Conservation (phyloP, 1,140 invertebrate species). For the Cherax quadricarinatus region DNA sequence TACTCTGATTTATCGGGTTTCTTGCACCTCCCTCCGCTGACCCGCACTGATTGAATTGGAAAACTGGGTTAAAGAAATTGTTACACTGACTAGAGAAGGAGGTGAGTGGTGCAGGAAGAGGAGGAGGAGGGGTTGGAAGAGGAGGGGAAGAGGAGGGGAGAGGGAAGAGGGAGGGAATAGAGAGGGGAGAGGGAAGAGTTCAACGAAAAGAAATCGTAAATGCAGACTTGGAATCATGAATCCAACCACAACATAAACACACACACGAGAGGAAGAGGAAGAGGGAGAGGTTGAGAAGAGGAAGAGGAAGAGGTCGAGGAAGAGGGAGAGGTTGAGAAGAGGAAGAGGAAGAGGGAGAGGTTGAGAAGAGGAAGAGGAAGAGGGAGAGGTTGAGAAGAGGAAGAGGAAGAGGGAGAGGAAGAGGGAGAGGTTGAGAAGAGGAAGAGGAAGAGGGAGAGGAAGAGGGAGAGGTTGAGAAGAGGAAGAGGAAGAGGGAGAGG, state of each 20-base stretch:
- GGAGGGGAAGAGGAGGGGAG: too few species aligned
- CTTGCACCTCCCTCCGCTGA: neutral
- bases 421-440: neutral
- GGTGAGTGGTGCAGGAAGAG: neutral
- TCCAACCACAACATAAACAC: too few species aligned
- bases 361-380: neutral
- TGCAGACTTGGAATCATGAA: too few species aligned
- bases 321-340: neutral
- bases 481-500: neutral
- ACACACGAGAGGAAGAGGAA: neutral
- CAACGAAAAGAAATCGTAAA: too few species aligned
- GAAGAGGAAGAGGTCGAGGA: neutral
- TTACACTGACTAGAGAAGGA: neutral
- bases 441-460: neutral
- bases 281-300: neutral
- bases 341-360: neutral
- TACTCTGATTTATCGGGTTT: neutral
- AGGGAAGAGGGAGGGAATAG: neutral
- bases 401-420: neutral
- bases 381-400: neutral
- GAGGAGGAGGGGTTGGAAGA: too few species aligned
- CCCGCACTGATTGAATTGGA: neutral
- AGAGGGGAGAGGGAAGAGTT: neutral
- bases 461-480: neutral
- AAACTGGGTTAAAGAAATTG: constrained; percentile 1